Percentiles rank a stretch among this genome's conserved stretches.
Evolutionary conservation across 2,113 vertebrate genomes (phyloP).

Genomic region (Catharus minimus): DNA sequence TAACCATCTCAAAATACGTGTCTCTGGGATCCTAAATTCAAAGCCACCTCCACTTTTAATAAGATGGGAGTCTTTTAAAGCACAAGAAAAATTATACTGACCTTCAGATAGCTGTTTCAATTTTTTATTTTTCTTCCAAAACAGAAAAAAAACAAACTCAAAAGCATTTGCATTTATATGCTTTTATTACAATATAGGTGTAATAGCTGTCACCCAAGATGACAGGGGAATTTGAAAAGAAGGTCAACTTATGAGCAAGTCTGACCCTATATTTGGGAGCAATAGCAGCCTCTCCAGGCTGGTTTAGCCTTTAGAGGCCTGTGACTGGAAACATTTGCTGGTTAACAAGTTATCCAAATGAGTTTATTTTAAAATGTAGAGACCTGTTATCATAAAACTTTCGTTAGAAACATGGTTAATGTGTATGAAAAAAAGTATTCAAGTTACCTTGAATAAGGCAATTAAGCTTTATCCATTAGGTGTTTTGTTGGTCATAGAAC

Average conservation of each 20-base stretch:
- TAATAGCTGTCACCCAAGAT: neutral
- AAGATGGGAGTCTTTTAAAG: neutral
- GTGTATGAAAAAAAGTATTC: neutral
- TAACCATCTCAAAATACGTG: neutral
- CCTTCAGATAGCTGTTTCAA: neutral
- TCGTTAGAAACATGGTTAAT: neutral
- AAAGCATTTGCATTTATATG: neutral
- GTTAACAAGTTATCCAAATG: neutral
- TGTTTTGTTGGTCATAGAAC: neutral
- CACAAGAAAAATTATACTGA: neutral
- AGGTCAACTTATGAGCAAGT: neutral
- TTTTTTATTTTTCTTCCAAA: neutral
- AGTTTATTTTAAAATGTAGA: neutral
- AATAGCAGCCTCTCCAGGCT: neutral
- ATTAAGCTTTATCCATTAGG: neutral
- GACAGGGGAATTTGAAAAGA: neutral
- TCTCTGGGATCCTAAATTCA: neutral
- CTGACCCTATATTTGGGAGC: neutral
- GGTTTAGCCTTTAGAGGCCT: neutral
- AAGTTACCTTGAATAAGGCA: neutral
- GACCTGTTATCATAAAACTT: neutral
- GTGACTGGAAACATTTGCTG: neutral
- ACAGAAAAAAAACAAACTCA: rapidly evolving
- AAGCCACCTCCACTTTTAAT: neutral
- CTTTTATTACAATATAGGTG: neutral